Evolutionary conservation across 2,888 invertebrate genomes (phyloP).

Genomic region (Cantharis flavilabris): DNA sequence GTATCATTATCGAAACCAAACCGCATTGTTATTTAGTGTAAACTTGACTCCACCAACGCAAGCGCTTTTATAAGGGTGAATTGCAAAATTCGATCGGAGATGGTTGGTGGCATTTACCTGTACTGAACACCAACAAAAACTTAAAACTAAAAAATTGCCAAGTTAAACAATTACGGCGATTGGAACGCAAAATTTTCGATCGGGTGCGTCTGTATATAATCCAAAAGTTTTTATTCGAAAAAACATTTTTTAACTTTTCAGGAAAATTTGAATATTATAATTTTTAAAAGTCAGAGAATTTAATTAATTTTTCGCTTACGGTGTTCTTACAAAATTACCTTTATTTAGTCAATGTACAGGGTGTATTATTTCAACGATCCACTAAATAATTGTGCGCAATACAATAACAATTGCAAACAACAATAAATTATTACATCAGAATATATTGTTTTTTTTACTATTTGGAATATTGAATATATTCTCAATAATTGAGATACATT

Average conservation of each 20-base stretch:
- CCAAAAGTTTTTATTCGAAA: background rate
- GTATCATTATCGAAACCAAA: background rate
- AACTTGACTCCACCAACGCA: constrained; percentile 40
- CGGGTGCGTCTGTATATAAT: background rate
- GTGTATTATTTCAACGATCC: background rate
- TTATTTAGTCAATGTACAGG: background rate
- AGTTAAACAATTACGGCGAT: background rate
- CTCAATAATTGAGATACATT: background rate
- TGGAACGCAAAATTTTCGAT: background rate
- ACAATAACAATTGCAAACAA: background rate
- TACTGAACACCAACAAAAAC: constrained; percentile 1
- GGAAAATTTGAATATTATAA: background rate
- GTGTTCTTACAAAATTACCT: background rate
- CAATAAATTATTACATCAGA: too few species aligned
- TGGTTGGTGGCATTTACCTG: constrained; percentile 32
- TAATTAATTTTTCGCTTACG: background rate
- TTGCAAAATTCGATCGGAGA: constrained; percentile 47
- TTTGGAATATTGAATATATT: background rate
- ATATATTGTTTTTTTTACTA: too few species aligned
- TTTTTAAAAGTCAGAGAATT: background rate
- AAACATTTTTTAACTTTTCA: background rate
- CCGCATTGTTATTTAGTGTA: constrained; percentile 33
- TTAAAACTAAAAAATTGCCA: background rate
- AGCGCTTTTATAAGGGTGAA: constrained; percentile 40
- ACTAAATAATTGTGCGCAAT: background rate